Base-by-base conservation (phyloP, 2,888 invertebrate genomes). In the Mystacides longicornis region DNA sequence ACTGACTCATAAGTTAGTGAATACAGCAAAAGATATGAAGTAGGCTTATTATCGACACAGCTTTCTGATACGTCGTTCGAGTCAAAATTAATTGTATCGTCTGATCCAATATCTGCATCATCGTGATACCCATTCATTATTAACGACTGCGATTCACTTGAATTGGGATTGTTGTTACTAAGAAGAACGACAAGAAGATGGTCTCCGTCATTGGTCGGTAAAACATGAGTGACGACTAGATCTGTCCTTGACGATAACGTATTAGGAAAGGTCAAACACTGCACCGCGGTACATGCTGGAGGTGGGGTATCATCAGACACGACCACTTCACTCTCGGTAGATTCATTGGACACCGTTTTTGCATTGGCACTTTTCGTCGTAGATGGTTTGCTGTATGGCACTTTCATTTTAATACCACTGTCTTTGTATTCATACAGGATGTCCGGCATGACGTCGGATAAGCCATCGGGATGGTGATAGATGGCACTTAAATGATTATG, bases 171-270 rank as follows among this genome's bases (percentile, higher is more conserved):
- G 14, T n/a, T 14, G 67, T 76, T 68, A 57, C 67, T 69, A 2
- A 75, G 75, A 51, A 83, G 68, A 2, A 82, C 77, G 1, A 86
- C 82, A 47, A 89, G 69, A 53, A 89, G 65, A 67, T 86, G 84
- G 58, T 79, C 78, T 59, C 84, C 83, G 66, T 87, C 86, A 60
- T 81, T 80, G 0, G 85, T 85, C 0, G 87, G 85, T 56, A 85
- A 66, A 45, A 89, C 78, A 63, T 84, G 82, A 0, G 80, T 78
- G 16, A 85, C 75, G 64, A 72, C 76, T 47, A 81, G 69, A 63
- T 79, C 75, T 43, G 75, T 74, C 53, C 69, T 69, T 19, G 76
- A 67, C 58, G 74, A 75, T 57, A 80, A 69, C 53, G 70, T 71
- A 3, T 73, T 63, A 14, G 82, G 82, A 61, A 83, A 70, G 63